Percentiles rank a stretch among this genome's conserved stretches.
These are phyloP conservation scores for Hapalemur alaotrensis DNA, from an alignment of 2,797 vertebrate genomes.

Conservation along the genomic window DNA sequence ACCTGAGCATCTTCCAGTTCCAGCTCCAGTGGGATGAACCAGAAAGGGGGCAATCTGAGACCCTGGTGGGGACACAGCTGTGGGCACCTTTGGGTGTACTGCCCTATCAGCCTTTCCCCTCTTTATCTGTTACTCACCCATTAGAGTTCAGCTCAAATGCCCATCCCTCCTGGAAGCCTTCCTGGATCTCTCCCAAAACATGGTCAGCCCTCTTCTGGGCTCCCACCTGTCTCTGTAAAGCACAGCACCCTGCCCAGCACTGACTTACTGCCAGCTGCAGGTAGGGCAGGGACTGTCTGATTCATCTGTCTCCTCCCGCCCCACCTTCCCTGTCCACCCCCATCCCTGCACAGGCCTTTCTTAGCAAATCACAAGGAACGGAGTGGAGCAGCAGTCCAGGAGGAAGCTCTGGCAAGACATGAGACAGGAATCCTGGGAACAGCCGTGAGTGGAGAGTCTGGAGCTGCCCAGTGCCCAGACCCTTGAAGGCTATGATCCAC, in stretches of 20 bases:
- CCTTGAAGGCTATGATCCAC: not conserved
- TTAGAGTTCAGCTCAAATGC: not conserved
- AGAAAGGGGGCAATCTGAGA: not conserved
- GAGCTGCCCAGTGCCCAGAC: not conserved
- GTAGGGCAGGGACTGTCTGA: not conserved
- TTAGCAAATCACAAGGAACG: not conserved
- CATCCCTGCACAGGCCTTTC: not conserved
- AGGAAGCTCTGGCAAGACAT: not conserved
- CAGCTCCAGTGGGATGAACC: not conserved
- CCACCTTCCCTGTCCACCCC: not conserved
- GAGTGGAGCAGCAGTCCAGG: not conserved
- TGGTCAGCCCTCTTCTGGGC: not conserved
- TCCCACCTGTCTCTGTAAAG: not conserved
- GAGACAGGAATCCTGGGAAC: not conserved
- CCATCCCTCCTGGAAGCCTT: not conserved
- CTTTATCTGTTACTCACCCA: not conserved
- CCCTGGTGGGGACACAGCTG: not conserved
- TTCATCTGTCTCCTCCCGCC: not conserved
- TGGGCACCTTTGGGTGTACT: not conserved
- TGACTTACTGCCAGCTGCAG: not conserved
- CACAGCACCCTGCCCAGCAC: not conserved
- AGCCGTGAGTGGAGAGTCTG: not conserved
- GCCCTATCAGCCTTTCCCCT: not conserved
- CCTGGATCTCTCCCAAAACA: not conserved
- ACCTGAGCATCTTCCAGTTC: not conserved